Evolutionary conservation across 2,888 invertebrate genomes (phyloP), one percentile per base, ranked within the genome.

Genomic region (Lydus trimaculatus): DNA sequence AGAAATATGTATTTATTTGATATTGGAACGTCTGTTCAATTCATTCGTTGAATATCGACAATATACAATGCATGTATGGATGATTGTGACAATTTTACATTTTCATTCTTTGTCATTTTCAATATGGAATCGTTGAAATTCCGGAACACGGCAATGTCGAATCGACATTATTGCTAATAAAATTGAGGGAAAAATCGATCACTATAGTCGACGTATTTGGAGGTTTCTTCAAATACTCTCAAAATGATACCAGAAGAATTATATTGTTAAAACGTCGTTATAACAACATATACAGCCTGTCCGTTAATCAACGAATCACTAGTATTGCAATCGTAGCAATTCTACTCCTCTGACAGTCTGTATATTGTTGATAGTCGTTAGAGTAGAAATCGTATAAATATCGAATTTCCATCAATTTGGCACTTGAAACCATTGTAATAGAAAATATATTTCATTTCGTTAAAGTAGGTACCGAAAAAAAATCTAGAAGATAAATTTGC

Each of bases 331-430:
- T n/a, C n/a, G n/a, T n/a, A n/a, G n/a, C n/a, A n/a, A n/a, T n/a
- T n/a, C n/a, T n/a, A n/a, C n/a, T n/a, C n/a, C n/a, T n/a, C n/a
- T n/a, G n/a, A n/a, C 11, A 17, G 11, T 1, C 13, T 36, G 28
- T 28, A 28, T 36, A 36, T 2, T 17, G 39, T 17, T 17, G 0
- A 7, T 43, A 2, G n/a, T 43, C 4, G n/a, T 43, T 15, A 8
- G 7, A 5, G 7, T 43, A 15, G 43, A 43, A 43, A 43, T 17
- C 17, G 17, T 5, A 43, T 43, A 43, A 48, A 48, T 52, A 52
- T 52, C 52, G 52, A 52, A 52, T 52, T 52, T 52, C 52, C 25
- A 52, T 52, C 52, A 25, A 52, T 52, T 52, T 25, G 52, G 25
- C 25, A 25, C 23, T 23, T 11, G 13, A 25, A 52, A 15, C 11